phyloP scores from a whole-genome alignment of 2,797 vertebrate genomes.

The Jordanella pulchra region DNA sequence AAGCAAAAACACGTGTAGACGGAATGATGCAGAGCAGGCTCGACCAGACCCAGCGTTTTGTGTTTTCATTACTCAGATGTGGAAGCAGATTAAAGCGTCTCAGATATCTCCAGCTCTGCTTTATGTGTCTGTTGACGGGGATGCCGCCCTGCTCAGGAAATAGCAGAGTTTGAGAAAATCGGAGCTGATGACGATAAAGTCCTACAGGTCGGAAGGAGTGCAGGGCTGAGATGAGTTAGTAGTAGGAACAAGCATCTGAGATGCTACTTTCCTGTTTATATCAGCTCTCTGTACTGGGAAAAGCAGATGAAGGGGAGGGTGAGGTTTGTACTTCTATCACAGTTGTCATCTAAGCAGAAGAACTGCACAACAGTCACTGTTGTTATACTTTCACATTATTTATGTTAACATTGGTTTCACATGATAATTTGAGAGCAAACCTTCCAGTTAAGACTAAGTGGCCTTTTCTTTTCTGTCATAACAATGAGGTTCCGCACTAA shows the following conservation, averaged over 20 bases:
- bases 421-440: not conserved
- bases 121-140: slow-evolving; percentile 40
- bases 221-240: slow-evolving; percentile 16
- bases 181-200: slow-evolving; percentile 35
- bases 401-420: not conserved
- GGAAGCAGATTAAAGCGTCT: slow-evolving; percentile 49
- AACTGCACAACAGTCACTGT: not conserved
- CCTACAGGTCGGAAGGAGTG: slow-evolving; percentile 15
- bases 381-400: not conserved
- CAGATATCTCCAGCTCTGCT: slow-evolving; percentile 32
- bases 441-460: not conserved
- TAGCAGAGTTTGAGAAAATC: slow-evolving; percentile 47
- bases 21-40: slow-evolving; percentile 30
- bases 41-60: slow-evolving; percentile 19
- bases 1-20: slow-evolving; percentile 10
- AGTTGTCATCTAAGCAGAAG: not conserved
- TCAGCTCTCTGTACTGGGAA: slow-evolving; percentile 7
- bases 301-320: not conserved
- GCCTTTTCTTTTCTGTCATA: not conserved
- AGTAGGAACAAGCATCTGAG: slow-evolving; percentile 30
- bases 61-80: slow-evolving; percentile 55
- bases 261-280: slow-evolving; percentile 27
- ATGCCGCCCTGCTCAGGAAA: slow-evolving; percentile 51
- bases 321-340: slow-evolving; percentile 1
- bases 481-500: no score